These are phyloP conservation scores for Lepidothrix coronata DNA, from an alignment of 2,113 vertebrate genomes.

Conservation along the genomic window DNA sequence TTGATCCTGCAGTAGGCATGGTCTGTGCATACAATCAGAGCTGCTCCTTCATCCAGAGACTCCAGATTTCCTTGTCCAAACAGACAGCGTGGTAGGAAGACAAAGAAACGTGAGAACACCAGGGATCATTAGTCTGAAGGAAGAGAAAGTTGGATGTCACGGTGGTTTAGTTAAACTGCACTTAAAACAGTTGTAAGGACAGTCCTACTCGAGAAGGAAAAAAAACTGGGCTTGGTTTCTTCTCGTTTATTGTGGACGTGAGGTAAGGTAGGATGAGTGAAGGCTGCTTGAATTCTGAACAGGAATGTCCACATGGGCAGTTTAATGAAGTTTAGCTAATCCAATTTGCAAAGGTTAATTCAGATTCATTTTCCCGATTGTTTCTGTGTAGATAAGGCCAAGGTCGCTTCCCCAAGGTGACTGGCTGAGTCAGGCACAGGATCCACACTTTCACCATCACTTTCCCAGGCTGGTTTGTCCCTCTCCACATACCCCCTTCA, in stretches of 20 bases:
- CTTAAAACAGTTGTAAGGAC: neutral
- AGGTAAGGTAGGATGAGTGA: neutral
- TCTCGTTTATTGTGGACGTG: neutral
- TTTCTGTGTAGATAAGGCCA: slow-evolving; percentile 39
- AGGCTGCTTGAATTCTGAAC: slow-evolving; percentile 43
- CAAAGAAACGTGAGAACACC: neutral
- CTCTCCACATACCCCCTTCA: neutral
- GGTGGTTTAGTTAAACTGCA: neutral
- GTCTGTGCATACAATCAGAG: neutral
- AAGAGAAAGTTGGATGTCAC: neutral
- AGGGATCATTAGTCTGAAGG: neutral
- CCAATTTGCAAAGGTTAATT: slow-evolving; percentile 62
- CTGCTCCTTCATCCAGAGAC: neutral
- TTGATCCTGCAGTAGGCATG: neutral
- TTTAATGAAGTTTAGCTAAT: slow-evolving; percentile 64
- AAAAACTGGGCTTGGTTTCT: neutral
- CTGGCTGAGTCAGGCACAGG: neutral
- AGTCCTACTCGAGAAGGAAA: neutral
- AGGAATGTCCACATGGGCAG: slow-evolving; percentile 35
- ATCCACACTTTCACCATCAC: neutral
- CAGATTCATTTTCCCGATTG: slow-evolving; percentile 52
- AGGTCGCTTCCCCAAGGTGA: slow-evolving; percentile 29
- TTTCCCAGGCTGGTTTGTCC: neutral
- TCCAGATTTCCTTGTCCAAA: neutral
- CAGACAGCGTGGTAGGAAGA: neutral